Conservation (phyloP, 2,797 vertebrate genomes). For the Periparus ater region DNA sequence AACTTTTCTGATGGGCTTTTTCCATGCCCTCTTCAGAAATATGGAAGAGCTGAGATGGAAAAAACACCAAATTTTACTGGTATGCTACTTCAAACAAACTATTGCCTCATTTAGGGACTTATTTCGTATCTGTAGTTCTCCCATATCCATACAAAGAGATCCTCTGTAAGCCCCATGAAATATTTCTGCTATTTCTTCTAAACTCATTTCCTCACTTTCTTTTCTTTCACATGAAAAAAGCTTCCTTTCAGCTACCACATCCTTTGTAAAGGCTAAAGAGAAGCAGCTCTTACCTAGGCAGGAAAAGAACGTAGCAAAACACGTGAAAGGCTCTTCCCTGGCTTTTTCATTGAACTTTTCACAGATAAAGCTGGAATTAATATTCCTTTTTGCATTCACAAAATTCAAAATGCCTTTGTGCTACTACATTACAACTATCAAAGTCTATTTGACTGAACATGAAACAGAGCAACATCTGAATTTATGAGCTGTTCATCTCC, state of each 20-base stretch:
- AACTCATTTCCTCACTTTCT: neutral
- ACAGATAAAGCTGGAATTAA: constrained; percentile 20
- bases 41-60: neutral
- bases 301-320: neutral
- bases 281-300: neutral
- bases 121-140: neutral
- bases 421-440: constrained; percentile 27
- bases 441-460: constrained; percentile 46
- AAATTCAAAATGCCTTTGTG: constrained; percentile 48
- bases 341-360: neutral
- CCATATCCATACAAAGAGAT: neutral
- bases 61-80: neutral
- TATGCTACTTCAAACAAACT: neutral
- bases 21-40: neutral
- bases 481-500: constrained; percentile 46
- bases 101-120: neutral
- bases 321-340: neutral
- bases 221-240: neutral
- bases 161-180: neutral
- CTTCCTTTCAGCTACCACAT: neutral
- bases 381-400: constrained; percentile 2
- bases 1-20: neutral
- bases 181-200: neutral
- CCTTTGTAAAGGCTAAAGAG: neutral
- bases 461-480: constrained; percentile 41